Percentiles rank a stretch among this genome's conserved stretches.
phyloP scores from a whole-genome alignment of 2,113 vertebrate species.

The Geothlypis trichas region DNA sequence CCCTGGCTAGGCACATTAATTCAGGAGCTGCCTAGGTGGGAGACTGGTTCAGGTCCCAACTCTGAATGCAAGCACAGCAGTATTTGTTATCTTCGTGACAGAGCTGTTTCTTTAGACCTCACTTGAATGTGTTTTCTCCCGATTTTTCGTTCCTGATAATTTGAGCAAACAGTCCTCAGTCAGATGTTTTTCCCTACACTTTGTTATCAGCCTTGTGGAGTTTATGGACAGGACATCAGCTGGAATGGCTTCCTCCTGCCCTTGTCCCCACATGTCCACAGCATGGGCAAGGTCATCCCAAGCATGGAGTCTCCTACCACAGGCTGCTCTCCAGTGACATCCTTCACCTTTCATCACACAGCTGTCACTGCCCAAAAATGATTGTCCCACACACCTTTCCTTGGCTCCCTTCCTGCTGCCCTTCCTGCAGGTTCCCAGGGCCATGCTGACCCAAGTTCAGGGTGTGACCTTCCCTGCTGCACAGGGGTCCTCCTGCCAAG shows the following conservation, averaged over 20 bases:
- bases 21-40: not conserved
- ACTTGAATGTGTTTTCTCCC: not conserved
- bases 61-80: not conserved
- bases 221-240: not conserved
- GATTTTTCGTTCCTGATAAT: constrained; percentile 3
- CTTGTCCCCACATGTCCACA: not conserved
- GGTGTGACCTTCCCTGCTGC: not conserved
- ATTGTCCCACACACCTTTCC: not conserved
- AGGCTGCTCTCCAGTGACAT: not conserved
- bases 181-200: not conserved
- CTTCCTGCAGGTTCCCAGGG: not conserved
- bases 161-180: not conserved
- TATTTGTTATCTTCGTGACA: not conserved
- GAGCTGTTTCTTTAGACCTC: not conserved
- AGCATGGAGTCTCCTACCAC: not conserved
- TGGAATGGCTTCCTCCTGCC: not conserved
- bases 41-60: not conserved
- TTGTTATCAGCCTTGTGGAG: not conserved
- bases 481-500: not conserved
- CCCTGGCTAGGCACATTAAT: not conserved
- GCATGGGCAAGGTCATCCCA: not conserved
- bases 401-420: not conserved
- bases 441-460: not conserved
- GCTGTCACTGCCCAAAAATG: not conserved
- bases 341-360: not conserved